phyloP scores from a whole-genome alignment of 2,797 vertebrate genomes.

The Synaphobranchus kaupii region DNA sequence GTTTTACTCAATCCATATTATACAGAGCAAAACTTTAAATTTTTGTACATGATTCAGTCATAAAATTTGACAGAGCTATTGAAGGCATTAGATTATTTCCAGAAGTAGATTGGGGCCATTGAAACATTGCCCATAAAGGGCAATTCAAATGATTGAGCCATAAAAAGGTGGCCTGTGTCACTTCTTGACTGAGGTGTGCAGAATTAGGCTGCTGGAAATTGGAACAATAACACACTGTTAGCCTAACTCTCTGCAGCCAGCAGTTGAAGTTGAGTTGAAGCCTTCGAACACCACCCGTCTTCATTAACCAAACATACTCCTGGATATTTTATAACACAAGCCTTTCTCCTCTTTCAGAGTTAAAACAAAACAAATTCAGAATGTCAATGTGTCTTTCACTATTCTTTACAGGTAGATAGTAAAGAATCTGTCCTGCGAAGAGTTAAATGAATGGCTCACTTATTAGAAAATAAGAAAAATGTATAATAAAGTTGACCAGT shows the following conservation, averaged over 20 bases:
- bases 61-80: not conserved
- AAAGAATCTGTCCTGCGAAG: not conserved
- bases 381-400: not conserved
- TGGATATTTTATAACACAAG: conserved; percentile 26
- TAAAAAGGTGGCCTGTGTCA: conserved; percentile 47
- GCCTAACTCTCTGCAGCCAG: conserved; percentile 48
- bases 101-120: not conserved
- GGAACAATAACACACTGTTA: conserved; percentile 67
- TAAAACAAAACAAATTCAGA: not conserved
- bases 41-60: not conserved
- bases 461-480: not conserved
- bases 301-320: conserved; percentile 11
- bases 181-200: conserved; percentile 56
- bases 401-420: not conserved
- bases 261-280: conserved; percentile 31
- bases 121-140: not conserved
- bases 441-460: not conserved
- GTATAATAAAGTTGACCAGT: not conserved
- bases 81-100: not conserved
- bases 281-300: conserved; percentile 22
- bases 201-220: conserved; percentile 48
- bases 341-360: not conserved
- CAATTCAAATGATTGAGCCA: conserved; percentile 4
- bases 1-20: not conserved
- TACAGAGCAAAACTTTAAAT: not conserved